These are phyloP conservation scores for Pecten maximus DNA, from an alignment of 2,888 invertebrate genomes.

Conservation along the genomic window DNA sequence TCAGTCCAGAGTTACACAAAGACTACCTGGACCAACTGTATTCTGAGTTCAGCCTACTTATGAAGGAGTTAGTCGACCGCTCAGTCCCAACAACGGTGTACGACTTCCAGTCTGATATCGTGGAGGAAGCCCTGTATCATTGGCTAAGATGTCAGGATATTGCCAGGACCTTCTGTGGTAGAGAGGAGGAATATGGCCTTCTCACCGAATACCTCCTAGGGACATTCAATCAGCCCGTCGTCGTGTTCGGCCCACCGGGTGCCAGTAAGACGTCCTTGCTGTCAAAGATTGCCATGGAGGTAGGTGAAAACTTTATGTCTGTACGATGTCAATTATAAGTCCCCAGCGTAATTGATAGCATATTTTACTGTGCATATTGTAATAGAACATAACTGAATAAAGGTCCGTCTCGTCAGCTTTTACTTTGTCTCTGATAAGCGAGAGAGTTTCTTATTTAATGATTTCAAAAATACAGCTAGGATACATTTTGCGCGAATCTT, in stretches of 20 bases:
- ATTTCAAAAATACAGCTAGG: too few relatives aligned
- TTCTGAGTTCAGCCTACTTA: conserved; percentile 62
- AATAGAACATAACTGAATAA: too few relatives aligned
- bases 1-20: conserved; percentile 75
- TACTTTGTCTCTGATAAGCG: too few relatives aligned
- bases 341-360: too few relatives aligned
- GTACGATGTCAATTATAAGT: too few relatives aligned
- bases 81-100: conserved; percentile 59
- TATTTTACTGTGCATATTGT: too few relatives aligned
- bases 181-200: conserved; percentile 63
- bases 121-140: conserved; percentile 69
- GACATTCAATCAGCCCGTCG: conserved; percentile 66
- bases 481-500: too few relatives aligned
- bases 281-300: conserved; percentile 74
- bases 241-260: conserved; percentile 76
- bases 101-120: conserved; percentile 63
- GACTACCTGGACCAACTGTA: conserved; percentile 76
- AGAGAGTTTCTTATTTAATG: too few relatives aligned
- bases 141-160: conserved; percentile 65
- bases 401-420: too few relatives aligned
- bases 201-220: conserved; percentile 70
- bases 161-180: conserved; percentile 63
- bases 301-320: too few relatives aligned
- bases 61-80: conserved; percentile 68
- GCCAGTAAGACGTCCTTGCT: conserved; percentile 76